phyloP scores from a whole-genome alignment of 2,888 invertebrate genomes.

The Scaptomyza parva region DNA sequence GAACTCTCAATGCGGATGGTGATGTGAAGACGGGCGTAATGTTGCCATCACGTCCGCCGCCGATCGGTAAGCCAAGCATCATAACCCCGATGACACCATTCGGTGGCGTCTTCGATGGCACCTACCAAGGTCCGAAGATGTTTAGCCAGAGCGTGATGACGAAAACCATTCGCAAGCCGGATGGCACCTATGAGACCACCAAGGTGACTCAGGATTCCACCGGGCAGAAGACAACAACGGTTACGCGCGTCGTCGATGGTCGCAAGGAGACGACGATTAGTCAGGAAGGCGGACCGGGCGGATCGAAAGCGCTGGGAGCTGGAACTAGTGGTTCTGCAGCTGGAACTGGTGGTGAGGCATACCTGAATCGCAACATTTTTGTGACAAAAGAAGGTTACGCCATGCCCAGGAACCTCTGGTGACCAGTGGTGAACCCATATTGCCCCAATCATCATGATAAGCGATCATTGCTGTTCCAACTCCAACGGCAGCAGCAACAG shows the following conservation, averaged over 20 bases:
- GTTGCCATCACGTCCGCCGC: slow-evolving; percentile 61
- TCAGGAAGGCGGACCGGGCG: slow-evolving; percentile 53
- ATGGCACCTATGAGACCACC: slow-evolving; percentile 87
- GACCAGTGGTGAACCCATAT: slow-evolving; percentile 83
- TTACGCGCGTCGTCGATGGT: slow-evolving; percentile 84
- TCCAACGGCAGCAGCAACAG: slow-evolving; percentile 60
- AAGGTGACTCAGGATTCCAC: slow-evolving; percentile 86
- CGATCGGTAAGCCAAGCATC: slow-evolving; percentile 75
- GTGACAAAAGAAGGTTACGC: slow-evolving; percentile 85
- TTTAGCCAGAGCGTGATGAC: slow-evolving; percentile 86
- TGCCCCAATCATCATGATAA: slow-evolving; percentile 73
- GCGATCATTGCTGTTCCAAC: slow-evolving; percentile 49
- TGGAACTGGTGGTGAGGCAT: slow-evolving; percentile 26
- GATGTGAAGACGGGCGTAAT: slow-evolving; percentile 47
- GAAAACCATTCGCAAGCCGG: slow-evolving; percentile 86
- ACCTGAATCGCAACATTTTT: slow-evolving; percentile 82
- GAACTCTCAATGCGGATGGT: slow-evolving; percentile 81
- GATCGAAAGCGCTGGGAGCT: background rate
- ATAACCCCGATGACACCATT: slow-evolving; percentile 80
- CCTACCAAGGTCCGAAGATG: slow-evolving; percentile 83
- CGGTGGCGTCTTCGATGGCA: slow-evolving; percentile 84
- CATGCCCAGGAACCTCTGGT: slow-evolving; percentile 85
- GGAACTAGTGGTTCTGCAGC: no score
- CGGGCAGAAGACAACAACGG: slow-evolving; percentile 87
- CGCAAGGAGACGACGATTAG: slow-evolving; percentile 82